A percentile compares a stretch with the other conserved stretches of the same genome.
phyloP scores from a whole-genome alignment of 2,113 vertebrate species.

The Ailurus styani region DNA sequence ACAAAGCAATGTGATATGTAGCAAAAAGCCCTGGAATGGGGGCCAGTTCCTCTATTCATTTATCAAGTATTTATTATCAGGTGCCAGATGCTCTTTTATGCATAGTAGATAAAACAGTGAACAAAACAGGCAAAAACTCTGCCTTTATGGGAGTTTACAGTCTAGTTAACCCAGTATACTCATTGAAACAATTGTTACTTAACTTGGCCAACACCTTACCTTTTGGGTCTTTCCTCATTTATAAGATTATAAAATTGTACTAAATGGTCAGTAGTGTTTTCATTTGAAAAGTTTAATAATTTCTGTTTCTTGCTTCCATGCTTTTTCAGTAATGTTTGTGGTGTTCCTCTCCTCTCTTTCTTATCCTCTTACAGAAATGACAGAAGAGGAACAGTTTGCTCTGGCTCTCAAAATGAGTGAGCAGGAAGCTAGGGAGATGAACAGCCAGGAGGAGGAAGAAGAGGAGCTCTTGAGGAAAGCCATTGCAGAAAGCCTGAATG shows the following conservation, averaged over 20 bases:
- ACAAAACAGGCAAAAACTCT: not conserved
- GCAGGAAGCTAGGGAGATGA: slow-evolving; percentile 87
- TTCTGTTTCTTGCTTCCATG: not conserved
- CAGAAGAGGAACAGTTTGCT: slow-evolving; percentile 95
- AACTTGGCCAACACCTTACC: not conserved
- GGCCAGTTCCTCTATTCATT: not conserved
- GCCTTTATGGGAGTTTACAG: not conserved
- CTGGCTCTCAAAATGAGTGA: slow-evolving; percentile 92
- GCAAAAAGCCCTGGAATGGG: not conserved
- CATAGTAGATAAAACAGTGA: not conserved
- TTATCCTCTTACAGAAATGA: slow-evolving; percentile 86
- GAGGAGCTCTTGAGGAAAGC: slow-evolving; percentile 90
- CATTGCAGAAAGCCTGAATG: slow-evolving; percentile 91
- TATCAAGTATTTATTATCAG: not conserved
- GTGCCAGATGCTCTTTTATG: not conserved
- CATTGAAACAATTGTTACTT: not conserved
- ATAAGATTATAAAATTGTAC: not conserved
- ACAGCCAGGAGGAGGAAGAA: slow-evolving; percentile 87
- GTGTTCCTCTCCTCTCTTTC: slow-evolving; percentile 5
- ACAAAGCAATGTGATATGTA: not conserved
- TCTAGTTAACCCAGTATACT: not conserved
- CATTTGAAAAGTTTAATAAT: slow-evolving; percentile 24
- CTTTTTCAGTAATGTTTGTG: not conserved
- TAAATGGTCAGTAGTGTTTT: not conserved
- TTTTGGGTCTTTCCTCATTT: slow-evolving; percentile 35